Percentiles rank a stretch among this genome's conserved stretches.
These are phyloP conservation scores for Tenebrio molitor DNA, from an alignment of 1,140 invertebrate genomes.

Conservation along the genomic window DNA sequence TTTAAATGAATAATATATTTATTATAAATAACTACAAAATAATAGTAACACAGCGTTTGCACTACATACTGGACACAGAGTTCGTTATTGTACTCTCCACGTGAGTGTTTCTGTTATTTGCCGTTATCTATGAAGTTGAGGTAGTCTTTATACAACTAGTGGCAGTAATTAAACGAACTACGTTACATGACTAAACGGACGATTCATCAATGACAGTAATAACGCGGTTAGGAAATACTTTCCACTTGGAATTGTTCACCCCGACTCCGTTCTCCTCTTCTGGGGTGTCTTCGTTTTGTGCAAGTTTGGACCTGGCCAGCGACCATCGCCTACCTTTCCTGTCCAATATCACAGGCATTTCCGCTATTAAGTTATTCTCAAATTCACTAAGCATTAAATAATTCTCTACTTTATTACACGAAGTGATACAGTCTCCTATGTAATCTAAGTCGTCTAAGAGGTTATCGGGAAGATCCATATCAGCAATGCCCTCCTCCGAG, in stretches of 20 bases:
- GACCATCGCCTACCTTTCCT: constrained; percentile 79
- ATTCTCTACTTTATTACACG: constrained; percentile 90
- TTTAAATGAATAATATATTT: constrained; percentile 28
- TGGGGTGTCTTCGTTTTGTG: constrained; percentile 55
- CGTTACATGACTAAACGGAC: constrained; percentile 66
- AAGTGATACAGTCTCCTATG: constrained; percentile 88
- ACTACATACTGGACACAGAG: constrained; percentile 34
- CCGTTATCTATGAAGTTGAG: constrained; percentile 39
- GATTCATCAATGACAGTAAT: constrained; percentile 84
- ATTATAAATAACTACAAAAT: constrained; percentile 47
- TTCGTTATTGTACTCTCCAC: constrained; percentile 30
- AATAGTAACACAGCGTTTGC: constrained; percentile 37
- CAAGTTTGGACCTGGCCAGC: constrained; percentile 67
- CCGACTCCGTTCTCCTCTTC: constrained; percentile 53
- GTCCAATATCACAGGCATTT: constrained; percentile 80
- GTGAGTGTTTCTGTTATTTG: constrained; percentile 2
- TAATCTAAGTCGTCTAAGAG: constrained; percentile 85
- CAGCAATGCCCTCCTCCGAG: constrained; percentile 87
- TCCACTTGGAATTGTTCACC: constrained; percentile 57
- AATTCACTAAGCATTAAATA: constrained; percentile 90
- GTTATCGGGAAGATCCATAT: constrained; percentile 87
- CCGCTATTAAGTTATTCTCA: constrained; percentile 87
- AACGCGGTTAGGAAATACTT: constrained; percentile 69
- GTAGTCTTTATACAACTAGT: constrained; percentile 34
- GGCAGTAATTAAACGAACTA: constrained; percentile 38